A percentile compares a stretch with the other conserved stretches of the same genome.
These are phyloP conservation scores for Eudorcas thomsonii DNA, from an alignment of 2,113 vertebrate genomes.

Conservation along the genomic window DNA sequence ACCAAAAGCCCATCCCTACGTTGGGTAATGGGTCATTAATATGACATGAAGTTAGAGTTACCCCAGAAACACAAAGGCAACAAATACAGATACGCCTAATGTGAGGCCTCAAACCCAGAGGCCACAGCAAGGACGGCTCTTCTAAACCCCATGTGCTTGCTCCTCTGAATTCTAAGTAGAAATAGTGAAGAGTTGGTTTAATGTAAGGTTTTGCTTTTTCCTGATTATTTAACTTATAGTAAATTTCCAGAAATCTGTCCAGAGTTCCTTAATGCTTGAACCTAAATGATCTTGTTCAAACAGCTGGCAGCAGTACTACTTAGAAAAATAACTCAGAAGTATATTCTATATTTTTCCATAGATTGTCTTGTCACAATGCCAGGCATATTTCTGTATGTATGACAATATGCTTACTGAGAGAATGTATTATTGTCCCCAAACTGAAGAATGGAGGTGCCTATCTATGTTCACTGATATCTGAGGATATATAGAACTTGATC, in stretches of 20 bases:
- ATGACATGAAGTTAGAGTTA: not conserved
- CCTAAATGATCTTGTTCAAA: not conserved
- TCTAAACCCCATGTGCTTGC: not conserved
- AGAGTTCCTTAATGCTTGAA: not conserved
- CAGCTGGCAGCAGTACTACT: not conserved
- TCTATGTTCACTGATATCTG: not conserved
- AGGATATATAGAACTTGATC: not conserved
- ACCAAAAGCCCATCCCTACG: not conserved
- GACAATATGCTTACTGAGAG: not conserved
- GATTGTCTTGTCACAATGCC: not conserved
- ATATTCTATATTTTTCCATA: not conserved
- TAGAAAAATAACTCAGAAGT: not conserved
- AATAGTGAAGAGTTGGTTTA: not conserved
- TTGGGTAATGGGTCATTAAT: not conserved
- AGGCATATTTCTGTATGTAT: not conserved
- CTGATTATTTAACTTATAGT: not conserved
- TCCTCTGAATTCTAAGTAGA: not conserved
- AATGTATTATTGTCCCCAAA: not conserved
- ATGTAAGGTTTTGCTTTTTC: not conserved
- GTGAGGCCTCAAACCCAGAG: not conserved
- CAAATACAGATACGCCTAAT: accelerated
- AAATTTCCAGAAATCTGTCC: not conserved
- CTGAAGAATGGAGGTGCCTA: not conserved
- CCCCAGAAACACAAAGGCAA: too few species aligned
- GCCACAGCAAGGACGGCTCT: not conserved